These are phyloP conservation scores for Pangasius sanitwongsei DNA, from an alignment of 2,797 vertebrate genomes.

Conservation along the genomic window DNA sequence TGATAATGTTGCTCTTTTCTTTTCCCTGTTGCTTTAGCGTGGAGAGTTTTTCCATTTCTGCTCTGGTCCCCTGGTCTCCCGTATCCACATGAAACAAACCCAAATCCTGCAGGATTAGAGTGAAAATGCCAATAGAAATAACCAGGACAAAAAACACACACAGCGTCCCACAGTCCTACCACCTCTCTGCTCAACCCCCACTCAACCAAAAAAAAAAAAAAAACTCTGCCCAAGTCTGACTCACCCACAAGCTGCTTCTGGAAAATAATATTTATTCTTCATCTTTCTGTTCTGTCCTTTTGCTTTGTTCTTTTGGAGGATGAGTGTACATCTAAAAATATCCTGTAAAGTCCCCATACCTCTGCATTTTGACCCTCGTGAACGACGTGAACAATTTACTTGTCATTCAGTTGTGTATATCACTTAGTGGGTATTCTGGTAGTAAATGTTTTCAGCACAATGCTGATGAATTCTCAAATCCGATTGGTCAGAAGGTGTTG, in stretches of 20 bases:
- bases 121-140: conserved; percentile 62
- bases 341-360: not conserved
- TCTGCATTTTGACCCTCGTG: not conserved
- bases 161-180: conserved; percentile 34
- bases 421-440: not conserved
- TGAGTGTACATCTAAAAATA: not conserved
- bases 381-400: no score
- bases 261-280: conserved; percentile 59
- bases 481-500: not conserved
- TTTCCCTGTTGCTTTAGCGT: conserved; percentile 48
- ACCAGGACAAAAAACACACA: conserved; percentile 53
- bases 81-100: conserved; percentile 63
- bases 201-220: conserved; percentile 21
- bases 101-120: conserved; percentile 60
- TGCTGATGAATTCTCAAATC: not conserved
- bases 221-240: conserved; percentile 44
- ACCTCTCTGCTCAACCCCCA: conserved; percentile 1
- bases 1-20: conserved; percentile 55
- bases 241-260: conserved; percentile 49
- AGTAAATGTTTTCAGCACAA: not conserved
- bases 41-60: conserved; percentile 49
- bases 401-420: not conserved
- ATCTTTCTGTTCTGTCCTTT: conserved; percentile 38
- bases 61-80: conserved; percentile 42
- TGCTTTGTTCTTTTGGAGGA: conserved; percentile 39